Percentiles rank a stretch among this genome's conserved stretches.
These are phyloP conservation scores for Ramphastos sulfuratus DNA, from an alignment of 2,113 vertebrate species.

Conservation along the genomic window DNA sequence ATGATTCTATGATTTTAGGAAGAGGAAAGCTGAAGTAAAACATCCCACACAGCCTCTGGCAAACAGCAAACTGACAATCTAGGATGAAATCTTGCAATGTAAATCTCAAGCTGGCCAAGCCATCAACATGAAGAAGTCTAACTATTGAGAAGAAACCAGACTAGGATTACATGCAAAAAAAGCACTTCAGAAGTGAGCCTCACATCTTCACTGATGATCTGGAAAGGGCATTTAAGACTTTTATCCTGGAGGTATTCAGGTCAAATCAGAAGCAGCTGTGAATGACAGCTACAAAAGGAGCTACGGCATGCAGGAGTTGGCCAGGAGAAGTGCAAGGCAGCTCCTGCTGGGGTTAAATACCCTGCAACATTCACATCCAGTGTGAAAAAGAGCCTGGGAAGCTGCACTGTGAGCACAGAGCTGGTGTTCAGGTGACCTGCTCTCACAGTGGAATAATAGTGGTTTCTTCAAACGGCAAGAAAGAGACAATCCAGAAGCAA, in stretches of 20 bases:
- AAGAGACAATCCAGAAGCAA: background rate
- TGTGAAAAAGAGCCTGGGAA: background rate
- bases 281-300: background rate
- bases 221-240: background rate
- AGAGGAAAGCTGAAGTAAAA: background rate
- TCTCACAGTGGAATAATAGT: background rate
- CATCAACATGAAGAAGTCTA: background rate
- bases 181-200: background rate
- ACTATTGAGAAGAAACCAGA: background rate
- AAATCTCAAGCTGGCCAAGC: background rate
- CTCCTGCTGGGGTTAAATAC: background rate
- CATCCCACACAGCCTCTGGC: background rate
- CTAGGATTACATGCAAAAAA: accelerated
- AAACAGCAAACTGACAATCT: background rate
- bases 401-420: background rate
- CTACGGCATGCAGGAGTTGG: background rate
- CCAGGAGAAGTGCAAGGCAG: background rate
- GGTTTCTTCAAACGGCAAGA: background rate
- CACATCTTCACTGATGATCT: background rate
- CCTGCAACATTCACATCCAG: background rate
- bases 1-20: background rate
- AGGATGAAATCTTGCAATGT: background rate
- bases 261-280: background rate
- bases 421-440: background rate
- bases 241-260: background rate